These are phyloP conservation scores for Machaerirhynchus nigripectus DNA, from an alignment of 2,113 vertebrate genomes.

Conservation along the genomic window DNA sequence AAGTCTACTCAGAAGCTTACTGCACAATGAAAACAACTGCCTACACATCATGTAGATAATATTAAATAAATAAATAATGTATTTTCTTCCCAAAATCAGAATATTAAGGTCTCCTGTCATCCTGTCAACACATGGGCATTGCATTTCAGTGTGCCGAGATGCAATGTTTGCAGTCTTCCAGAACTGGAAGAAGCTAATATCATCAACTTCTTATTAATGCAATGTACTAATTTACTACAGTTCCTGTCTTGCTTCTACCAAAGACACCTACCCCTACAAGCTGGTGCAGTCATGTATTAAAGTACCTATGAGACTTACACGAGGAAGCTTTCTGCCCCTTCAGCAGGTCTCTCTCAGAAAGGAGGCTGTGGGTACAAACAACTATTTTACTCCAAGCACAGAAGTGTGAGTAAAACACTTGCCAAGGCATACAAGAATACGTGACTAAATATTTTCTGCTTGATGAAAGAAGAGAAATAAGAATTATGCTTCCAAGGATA, in stretches of 20 bases:
- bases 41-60: background rate
- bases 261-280: background rate
- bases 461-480: constrained; percentile 19
- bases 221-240: background rate
- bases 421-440: background rate
- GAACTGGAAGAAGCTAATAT: background rate
- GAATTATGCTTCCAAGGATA: background rate
- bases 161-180: background rate
- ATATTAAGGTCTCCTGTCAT: background rate
- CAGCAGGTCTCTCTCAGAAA: background rate
- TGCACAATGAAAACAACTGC: background rate
- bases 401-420: background rate
- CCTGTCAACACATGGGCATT: background rate
- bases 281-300: background rate
- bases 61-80: background rate
- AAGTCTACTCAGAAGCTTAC: background rate
- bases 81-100: background rate
- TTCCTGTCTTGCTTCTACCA: background rate
- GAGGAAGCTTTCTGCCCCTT: background rate
- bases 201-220: background rate
- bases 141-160: background rate
- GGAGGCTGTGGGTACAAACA: background rate
- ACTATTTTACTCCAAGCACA: background rate
- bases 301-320: background rate
- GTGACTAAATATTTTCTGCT: constrained; percentile 36